Conservation (phyloP, 2,113 vertebrate genomes). For the Pseudois nayaur region DNA sequence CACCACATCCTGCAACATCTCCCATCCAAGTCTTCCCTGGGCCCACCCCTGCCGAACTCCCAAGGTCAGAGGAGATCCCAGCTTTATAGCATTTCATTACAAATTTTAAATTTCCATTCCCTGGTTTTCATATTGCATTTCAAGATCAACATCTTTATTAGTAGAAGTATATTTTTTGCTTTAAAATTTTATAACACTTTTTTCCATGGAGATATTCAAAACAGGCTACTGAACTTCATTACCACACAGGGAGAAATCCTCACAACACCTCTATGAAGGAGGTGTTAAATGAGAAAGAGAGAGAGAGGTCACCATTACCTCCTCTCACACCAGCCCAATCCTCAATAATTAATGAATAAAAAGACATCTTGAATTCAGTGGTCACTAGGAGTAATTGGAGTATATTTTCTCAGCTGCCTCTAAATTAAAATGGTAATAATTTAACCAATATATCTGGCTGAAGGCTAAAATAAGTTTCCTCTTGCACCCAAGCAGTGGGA, state of each 20-base stretch:
- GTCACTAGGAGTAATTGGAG: conserved; percentile 29
- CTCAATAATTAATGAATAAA: conserved; percentile 67
- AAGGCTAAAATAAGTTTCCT: conserved; percentile 64
- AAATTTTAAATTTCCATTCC: conserved; percentile 58
- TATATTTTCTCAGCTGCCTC: conserved; percentile 69
- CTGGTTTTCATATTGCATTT: conserved; percentile 67
- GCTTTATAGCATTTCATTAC: conserved; percentile 33
- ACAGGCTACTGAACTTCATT: conserved; percentile 43
- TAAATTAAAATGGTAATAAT: conserved; percentile 68
- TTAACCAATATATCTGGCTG: conserved; percentile 53
- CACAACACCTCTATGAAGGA: conserved; percentile 39
- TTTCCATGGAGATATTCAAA: conserved; percentile 62
- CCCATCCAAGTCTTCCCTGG: conserved; percentile 45
- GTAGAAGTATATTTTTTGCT: conserved; percentile 56
- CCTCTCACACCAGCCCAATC: conserved; percentile 48
- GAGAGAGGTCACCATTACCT: not conserved
- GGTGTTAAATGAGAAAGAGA: conserved; percentile 19
- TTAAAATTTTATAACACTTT: conserved; percentile 65
- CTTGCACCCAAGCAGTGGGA: conserved; percentile 29
- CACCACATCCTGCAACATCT: conserved; percentile 70
- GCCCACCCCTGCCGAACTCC: conserved; percentile 61
- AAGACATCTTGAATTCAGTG: conserved; percentile 54
- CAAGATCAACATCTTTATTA: conserved; percentile 71
- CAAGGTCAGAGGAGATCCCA: conserved; percentile 39
- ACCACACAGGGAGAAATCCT: conserved; percentile 69